These are phyloP conservation scores for Fregetta grallaria DNA, from an alignment of 2,113 vertebrate genomes.

Conservation along the genomic window DNA sequence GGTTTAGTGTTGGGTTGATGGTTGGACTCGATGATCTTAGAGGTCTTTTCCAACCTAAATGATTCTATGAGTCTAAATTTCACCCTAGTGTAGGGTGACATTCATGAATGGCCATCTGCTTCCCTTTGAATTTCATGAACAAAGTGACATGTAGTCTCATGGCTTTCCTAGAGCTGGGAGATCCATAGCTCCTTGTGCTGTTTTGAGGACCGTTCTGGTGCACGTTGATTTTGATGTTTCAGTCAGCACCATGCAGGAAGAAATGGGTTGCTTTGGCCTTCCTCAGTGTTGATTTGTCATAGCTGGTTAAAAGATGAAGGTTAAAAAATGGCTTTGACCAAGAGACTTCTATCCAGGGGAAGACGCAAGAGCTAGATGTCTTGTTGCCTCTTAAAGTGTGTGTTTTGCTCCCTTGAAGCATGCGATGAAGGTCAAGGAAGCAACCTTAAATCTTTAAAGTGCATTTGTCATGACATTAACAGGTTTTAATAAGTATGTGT, in stretches of 20 bases:
- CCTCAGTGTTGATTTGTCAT: rapidly evolving
- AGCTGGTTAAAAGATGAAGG: neutral
- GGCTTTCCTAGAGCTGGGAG: neutral
- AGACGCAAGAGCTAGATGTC: neutral
- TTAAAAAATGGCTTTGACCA: neutral
- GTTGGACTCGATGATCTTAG: no score
- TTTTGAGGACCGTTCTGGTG: neutral
- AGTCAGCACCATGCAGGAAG: rapidly evolving
- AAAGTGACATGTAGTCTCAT: neutral
- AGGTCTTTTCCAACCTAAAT: no score
- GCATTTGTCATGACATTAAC: neutral
- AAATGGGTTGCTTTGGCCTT: neutral
- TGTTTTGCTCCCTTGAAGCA: neutral
- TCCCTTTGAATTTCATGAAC: neutral
- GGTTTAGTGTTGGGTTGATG: no score
- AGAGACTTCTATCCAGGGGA: neutral
- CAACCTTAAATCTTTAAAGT: rapidly evolving
- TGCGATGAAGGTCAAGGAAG: neutral
- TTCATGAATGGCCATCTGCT: neutral
- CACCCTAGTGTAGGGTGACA: no score
- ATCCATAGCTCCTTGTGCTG: neutral
- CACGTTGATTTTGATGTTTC: neutral
- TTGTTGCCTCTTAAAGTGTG: neutral
- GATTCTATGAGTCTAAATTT: neutral
- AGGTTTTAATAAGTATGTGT: neutral